Conservation (phyloP, 2,888 invertebrate species). For the Drosophila crucigera region DNA sequence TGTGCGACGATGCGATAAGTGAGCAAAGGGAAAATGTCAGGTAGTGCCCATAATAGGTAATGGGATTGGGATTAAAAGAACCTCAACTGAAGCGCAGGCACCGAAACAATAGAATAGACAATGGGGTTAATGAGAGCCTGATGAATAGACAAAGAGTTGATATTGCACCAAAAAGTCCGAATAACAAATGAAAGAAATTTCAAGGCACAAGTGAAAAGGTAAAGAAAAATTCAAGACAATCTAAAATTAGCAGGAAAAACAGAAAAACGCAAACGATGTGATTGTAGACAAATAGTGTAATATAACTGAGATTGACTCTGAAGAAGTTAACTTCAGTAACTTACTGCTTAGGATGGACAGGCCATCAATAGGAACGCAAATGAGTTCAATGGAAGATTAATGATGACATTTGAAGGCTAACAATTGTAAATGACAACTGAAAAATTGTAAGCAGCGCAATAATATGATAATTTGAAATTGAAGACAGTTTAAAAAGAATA, state of each 20-base stretch:
- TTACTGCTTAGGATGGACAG: too few species aligned
- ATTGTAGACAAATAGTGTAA: slow-evolving; percentile 1
- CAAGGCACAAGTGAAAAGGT: background rate
- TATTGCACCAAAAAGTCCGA: slow-evolving; percentile 24
- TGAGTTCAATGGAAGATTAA: background rate
- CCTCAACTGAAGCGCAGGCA: background rate
- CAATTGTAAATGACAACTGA: background rate
- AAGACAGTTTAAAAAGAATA: background rate
- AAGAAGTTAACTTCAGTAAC: background rate
- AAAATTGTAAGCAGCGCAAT: background rate
- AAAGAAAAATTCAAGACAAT: slow-evolving; percentile 4
- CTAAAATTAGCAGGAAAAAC: background rate
- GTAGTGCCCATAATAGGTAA: slow-evolving; percentile 42
- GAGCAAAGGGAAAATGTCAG: slow-evolving; percentile 50
- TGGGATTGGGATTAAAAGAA: slow-evolving; percentile 32
- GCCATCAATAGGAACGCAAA: background rate
- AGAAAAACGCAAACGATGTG: slow-evolving; percentile 2
- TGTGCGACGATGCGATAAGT: slow-evolving; percentile 68
- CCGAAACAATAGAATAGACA: slow-evolving; percentile 40
- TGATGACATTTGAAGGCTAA: background rate
- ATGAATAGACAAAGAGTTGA: slow-evolving; percentile 55
- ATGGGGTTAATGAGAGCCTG: slow-evolving; percentile 52
- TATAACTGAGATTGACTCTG: background rate
- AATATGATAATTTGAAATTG: background rate
- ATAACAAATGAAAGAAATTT: slow-evolving; percentile 6